phyloP scores from a whole-genome alignment of 2,797 vertebrate species.

The Urosaurus nigricauda region DNA sequence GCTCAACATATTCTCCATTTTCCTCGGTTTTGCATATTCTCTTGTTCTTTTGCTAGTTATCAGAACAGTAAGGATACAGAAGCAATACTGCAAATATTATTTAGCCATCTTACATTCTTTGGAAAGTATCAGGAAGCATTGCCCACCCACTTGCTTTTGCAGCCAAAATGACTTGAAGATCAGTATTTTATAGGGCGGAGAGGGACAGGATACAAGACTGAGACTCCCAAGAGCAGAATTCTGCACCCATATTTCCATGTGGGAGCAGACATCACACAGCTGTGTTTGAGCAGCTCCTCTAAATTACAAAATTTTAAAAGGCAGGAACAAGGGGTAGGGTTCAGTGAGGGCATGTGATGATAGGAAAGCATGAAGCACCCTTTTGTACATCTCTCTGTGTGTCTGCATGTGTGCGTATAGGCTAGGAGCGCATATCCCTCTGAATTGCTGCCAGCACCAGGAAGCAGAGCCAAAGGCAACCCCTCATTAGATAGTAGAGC shows the following conservation, averaged over 20 bases:
- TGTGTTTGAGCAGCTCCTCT: background rate
- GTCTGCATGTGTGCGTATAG: background rate
- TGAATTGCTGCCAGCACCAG: background rate
- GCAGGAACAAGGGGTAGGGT: too few species aligned
- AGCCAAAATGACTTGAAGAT: background rate
- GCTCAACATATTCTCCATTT: background rate
- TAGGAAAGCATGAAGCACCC: background rate
- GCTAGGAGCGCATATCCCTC: background rate
- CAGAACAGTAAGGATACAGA: too few species aligned
- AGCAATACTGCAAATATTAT: background rate
- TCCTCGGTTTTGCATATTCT: background rate
- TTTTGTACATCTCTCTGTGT: background rate
- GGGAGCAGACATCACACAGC: background rate
- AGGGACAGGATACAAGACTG: background rate
- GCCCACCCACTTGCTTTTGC: background rate
- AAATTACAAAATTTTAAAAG: background rate
- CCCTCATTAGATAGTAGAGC: background rate
- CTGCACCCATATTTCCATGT: background rate
- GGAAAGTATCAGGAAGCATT: background rate
- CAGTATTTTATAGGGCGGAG: background rate
- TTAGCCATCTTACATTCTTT: background rate
- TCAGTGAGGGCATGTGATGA: background rate
- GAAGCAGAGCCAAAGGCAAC: constrained; percentile 7
- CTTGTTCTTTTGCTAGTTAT: background rate
- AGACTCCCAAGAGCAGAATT: background rate